Percentiles rank a stretch among this genome's conserved stretches.
phyloP scores from a whole-genome alignment of 2,888 invertebrate genomes.

The Adineta ricciae region DNA sequence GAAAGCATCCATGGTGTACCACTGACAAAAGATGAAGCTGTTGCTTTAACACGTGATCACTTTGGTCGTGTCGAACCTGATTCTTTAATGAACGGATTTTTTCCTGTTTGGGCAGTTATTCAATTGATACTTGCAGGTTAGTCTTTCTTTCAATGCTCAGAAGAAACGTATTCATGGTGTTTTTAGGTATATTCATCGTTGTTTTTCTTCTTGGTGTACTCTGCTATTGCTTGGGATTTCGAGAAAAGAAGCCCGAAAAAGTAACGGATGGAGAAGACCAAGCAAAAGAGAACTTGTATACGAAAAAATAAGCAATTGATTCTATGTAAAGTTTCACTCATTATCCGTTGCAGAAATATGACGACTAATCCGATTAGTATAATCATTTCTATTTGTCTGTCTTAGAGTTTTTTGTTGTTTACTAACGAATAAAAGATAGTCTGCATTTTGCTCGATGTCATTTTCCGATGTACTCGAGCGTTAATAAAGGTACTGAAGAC shows the following conservation, averaged over 20 bases:
- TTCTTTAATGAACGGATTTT: constrained; percentile 18
- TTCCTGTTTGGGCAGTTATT: constrained; percentile 32
- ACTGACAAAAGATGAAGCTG: constrained; percentile 19
- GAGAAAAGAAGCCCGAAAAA: not conserved
- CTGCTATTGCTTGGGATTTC: not conserved
- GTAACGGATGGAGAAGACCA: not conserved
- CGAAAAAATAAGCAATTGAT: not conserved
- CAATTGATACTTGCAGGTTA: constrained; percentile 20
- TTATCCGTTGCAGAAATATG: not conserved
- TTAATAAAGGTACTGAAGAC: too few species aligned
- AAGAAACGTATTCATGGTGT: not conserved
- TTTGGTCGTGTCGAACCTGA: constrained; percentile 24
- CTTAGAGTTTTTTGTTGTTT: not conserved
- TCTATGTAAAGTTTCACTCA: not conserved
- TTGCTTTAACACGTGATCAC: constrained; percentile 28
- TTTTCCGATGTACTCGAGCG: too few species aligned
- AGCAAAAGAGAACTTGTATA: not conserved
- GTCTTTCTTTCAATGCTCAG: not conserved
- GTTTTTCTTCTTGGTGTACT: not conserved
- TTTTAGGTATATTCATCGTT: constrained; percentile 15
- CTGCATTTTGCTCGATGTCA: constrained; percentile 3
- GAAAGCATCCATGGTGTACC: not conserved
- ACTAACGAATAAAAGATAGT: not conserved
- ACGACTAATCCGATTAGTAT: not conserved
- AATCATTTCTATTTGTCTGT: not conserved